Conservation (phyloP, 2,888 invertebrate genomes). For the Siphlonurus alternatus region DNA sequence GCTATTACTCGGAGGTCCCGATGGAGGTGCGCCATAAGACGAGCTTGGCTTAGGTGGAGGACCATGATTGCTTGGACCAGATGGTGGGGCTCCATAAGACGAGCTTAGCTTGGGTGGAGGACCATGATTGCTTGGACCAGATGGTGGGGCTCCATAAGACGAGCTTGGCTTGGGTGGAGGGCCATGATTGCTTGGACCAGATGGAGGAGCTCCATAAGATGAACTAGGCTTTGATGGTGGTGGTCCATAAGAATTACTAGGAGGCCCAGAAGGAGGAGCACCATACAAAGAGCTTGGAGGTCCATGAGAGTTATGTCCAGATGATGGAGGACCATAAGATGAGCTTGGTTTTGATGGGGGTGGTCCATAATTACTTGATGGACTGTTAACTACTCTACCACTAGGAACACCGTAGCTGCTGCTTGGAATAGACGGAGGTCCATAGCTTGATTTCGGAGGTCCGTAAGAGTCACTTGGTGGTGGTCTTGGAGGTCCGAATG, state of each 20-base stretch:
- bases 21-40: constrained; percentile 16
- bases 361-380: background rate
- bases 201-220: constrained; percentile 12
- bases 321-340: constrained; percentile 10
- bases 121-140: constrained; percentile 24
- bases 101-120: constrained; percentile 23
- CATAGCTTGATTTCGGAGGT: background rate
- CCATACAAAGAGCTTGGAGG: constrained; percentile 12
- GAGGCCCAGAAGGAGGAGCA: constrained; percentile 21
- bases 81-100: constrained; percentile 3
- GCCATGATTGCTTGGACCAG: constrained; percentile 24
- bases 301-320: constrained; percentile 11
- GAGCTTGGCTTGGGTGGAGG: constrained; percentile 13
- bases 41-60: constrained; percentile 14
- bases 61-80: background rate
- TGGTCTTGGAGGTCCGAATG: background rate
- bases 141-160: constrained; percentile 17
- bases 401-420: background rate
- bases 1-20: constrained; percentile 8
- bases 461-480: background rate
- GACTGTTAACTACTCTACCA: background rate
- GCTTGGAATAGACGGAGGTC: background rate
- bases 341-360: constrained; percentile 13
- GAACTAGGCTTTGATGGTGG: background rate
- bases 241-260: constrained; percentile 37